Evolutionary conservation across 2,113 vertebrate species (phyloP).

Genomic region (Marmota flaviventris): DNA sequence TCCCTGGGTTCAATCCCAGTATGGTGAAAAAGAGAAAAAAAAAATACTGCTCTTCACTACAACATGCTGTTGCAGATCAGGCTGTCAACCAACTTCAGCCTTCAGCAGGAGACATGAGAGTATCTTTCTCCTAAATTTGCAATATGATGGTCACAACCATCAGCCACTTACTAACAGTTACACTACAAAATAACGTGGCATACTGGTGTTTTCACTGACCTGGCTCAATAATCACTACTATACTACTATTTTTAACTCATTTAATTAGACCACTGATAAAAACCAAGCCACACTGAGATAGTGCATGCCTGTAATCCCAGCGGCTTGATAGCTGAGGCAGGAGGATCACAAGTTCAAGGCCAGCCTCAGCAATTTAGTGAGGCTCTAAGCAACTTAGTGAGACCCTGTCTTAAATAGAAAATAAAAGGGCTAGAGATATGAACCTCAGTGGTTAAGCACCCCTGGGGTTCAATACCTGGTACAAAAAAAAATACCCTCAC

Average conservation of each 20-base stretch:
- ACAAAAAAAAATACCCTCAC: not conserved
- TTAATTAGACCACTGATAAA: conserved; percentile 6
- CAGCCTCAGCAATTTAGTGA: too few relatives aligned
- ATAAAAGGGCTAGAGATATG: too few relatives aligned
- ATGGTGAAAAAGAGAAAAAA: too few relatives aligned
- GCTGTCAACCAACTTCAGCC: not conserved
- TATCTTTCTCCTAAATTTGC: not conserved
- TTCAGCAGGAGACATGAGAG: not conserved
- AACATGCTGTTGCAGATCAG: not conserved
- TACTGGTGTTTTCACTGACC: conserved; percentile 19
- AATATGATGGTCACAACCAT: not conserved
- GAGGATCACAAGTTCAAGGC: too few relatives aligned
- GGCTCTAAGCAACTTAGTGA: too few relatives aligned
- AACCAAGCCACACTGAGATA: not conserved
- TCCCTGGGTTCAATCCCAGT: too few relatives aligned
- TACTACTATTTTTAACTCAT: conserved; percentile 1
- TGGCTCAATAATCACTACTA: not conserved
- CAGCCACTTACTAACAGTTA: not conserved
- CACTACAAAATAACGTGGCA: not conserved
- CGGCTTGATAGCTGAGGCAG: too few relatives aligned
- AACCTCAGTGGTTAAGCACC: too few relatives aligned
- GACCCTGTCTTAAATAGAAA: too few relatives aligned
- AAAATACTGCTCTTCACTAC: not conserved
- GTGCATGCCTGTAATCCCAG: too few relatives aligned
- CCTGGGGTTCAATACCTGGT: too few relatives aligned